Base-by-base conservation (phyloP, 2,797 vertebrate genomes). In the Choloepus didactylus region DNA sequence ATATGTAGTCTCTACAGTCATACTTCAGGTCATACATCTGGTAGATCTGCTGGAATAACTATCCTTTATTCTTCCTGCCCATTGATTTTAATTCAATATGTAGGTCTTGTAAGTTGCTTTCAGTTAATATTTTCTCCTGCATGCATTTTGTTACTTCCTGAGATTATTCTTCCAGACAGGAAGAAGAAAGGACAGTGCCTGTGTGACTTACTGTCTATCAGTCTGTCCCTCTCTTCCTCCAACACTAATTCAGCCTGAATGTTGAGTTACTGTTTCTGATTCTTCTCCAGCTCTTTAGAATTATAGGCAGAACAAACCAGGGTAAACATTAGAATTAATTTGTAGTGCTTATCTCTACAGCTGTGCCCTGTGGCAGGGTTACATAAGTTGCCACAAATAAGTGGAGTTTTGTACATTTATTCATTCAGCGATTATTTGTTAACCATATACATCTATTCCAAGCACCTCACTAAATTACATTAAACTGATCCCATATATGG, bases 131-230 rank as follows among this genome's bases (percentile, higher is more conserved):
- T 89, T 95, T 95, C 67, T 87, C 85, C 79, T 94, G 83, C 38
- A 76, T 51, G 29, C 81, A 35, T 79, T 77, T 91, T 91, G 79
- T 72, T 94, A 90, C 59, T 96, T 93, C 85, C 75, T 79, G n/a
- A 94, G 70, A 93, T 79, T 75, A 69, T 94, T 95, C 69, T 94
- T 94, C 23, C 89, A 95, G 70, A 88, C 72, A 54, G 64, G 51
- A 94, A 93, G 60, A 95, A 29, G 21, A 41, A 18, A 95, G 41
- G 60, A 60, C 38, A 29, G 3, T 72, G 69, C 93, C 73, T 94
- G 8, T 95, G n/a, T 95, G 62, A 70, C 85, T 92, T 76, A 44
- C 12, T 86, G 77, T 91, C 76, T 27, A 29, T 93, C 82, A n/a
- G 19, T 93, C 60, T 94, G 56, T 66, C 76, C 67, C 67, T 83